A percentile compares a stretch with the other conserved stretches of the same genome.
These are phyloP conservation scores for Drosophila ercepeae DNA, from an alignment of 1,140 invertebrate genomes.

Conservation along the genomic window DNA sequence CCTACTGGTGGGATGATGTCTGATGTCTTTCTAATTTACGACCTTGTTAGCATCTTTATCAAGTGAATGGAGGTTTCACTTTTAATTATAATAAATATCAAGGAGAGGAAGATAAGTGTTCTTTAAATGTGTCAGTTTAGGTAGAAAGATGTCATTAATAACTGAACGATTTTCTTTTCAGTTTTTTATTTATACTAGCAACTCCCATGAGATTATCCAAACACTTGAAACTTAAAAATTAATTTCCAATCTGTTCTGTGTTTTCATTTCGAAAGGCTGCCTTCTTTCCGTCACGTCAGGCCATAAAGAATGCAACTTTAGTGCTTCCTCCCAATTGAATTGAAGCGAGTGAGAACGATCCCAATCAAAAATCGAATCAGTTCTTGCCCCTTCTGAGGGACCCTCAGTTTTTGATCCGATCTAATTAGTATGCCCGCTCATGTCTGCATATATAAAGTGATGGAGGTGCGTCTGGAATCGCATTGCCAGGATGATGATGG, in stretches of 20 bases:
- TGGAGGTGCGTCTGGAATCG: slow-evolving; percentile 61
- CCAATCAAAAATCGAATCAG: slow-evolving; percentile 67
- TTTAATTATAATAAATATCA: background rate
- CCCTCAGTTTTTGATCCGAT: slow-evolving; percentile 24
- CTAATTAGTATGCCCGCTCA: slow-evolving; percentile 79
- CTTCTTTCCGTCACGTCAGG: slow-evolving; percentile 27
- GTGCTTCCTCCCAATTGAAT: slow-evolving; percentile 56
- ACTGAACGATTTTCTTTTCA: background rate
- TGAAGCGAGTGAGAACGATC: slow-evolving; percentile 38
- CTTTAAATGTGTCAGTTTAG: background rate
- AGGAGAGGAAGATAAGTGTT: background rate
- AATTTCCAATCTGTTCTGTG: slow-evolving; percentile 4
- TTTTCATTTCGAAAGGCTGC: slow-evolving; percentile 7
- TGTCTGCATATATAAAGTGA: slow-evolving; percentile 72
- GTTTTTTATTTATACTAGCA: background rate
- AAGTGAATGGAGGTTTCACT: slow-evolving; percentile 10
- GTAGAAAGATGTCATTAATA: background rate
- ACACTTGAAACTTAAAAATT: slow-evolving; percentile 17
- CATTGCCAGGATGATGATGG: slow-evolving; percentile 32
- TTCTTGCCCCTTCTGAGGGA: slow-evolving; percentile 21
- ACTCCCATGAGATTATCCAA: background rate
- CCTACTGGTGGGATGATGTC: slow-evolving; percentile 35
- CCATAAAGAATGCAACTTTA: slow-evolving; percentile 72
- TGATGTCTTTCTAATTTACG: slow-evolving; percentile 3
- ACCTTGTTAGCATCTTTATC: slow-evolving; percentile 27